Base-by-base conservation (phyloP, 2,797 vertebrate species). In the Crocidura indochinensis region DNA sequence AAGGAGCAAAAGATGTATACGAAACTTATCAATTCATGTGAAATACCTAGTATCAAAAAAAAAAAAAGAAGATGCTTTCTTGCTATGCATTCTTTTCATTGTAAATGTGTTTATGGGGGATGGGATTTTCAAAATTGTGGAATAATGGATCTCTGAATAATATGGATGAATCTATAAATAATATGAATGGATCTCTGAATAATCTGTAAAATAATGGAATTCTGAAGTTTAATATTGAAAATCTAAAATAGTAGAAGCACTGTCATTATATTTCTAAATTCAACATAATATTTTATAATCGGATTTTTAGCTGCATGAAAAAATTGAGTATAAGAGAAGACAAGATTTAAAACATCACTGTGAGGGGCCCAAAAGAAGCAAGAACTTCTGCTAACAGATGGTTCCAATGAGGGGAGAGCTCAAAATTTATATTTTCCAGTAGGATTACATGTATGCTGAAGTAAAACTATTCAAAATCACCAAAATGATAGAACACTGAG, bases 181-280 rank as follows among this genome's bases (percentile, higher is more conserved):
- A 38, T 38, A 38, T 38, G 38, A 38, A 38, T 38, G 38, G 38
- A 38, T 38, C 38, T 38, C 38, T 38, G 38, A 38, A 38, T 38
- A 38, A 38, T 38, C 38, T 56, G 53, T 56, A 19, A 56, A 56
- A 56, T 56, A 6, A 56, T 56, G 53, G 53, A 56, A n/a, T n/a
- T 24, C 38, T 51, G n/a, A 88, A 91, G 74, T 9, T 94, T 79
- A 24, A 87, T 78, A 65, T 14, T 81, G 88, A 81, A 82, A 77
- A 26, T 69, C 15, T 56, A 84, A 94, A 83, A 27, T 20, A 6
- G 22, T 49, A 29, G 44, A 51, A 82, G 91, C 6, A 60, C 53
- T 44, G 27, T 80, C 15, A 15, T 20, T 26, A 6, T 51, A 53
- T 74, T 72, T n/a, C 38, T 78, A 62, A 87, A 85, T 90, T 83